These are phyloP conservation scores for Girardia tigrina DNA, from an alignment of 2,888 invertebrate species.

Conservation along the genomic window DNA sequence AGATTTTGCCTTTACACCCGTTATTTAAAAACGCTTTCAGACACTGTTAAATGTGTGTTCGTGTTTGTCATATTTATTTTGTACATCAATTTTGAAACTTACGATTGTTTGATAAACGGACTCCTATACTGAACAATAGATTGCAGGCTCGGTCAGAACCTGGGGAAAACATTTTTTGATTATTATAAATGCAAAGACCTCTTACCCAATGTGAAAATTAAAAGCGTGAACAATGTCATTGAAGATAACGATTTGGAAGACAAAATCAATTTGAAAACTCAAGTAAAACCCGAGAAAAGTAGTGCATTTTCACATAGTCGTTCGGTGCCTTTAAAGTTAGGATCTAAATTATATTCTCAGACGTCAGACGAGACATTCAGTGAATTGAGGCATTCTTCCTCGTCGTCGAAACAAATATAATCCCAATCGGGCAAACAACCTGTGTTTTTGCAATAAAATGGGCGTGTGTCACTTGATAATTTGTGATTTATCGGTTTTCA, in stretches of 20 bases:
- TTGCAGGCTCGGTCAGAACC: slow-evolving; percentile 64
- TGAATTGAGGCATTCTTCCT: neutral
- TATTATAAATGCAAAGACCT: slow-evolving; percentile 64
- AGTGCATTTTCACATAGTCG: neutral
- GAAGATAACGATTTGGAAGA: neutral
- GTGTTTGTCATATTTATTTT: too few relatives aligned
- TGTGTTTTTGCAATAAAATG: neutral
- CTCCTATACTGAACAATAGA: too few relatives aligned
- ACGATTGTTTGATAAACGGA: too few relatives aligned
- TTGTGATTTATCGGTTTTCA: neutral
- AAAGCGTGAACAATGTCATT: neutral
- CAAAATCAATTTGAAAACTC: neutral
- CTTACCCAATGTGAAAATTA: neutral
- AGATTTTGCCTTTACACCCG: too few relatives aligned
- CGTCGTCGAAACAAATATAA: neutral
- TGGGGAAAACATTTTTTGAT: slow-evolving; percentile 64
- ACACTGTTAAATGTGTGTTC: too few relatives aligned
- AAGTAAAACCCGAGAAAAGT: neutral
- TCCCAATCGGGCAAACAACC: neutral
- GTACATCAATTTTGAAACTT: too few relatives aligned
- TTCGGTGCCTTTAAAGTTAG: neutral
- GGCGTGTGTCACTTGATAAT: neutral
- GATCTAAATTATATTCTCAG: neutral
- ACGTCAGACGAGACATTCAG: neutral
- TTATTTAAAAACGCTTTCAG: too few relatives aligned